Conservation (phyloP, 2,888 invertebrate species). For the Hyalella azteca region DNA sequence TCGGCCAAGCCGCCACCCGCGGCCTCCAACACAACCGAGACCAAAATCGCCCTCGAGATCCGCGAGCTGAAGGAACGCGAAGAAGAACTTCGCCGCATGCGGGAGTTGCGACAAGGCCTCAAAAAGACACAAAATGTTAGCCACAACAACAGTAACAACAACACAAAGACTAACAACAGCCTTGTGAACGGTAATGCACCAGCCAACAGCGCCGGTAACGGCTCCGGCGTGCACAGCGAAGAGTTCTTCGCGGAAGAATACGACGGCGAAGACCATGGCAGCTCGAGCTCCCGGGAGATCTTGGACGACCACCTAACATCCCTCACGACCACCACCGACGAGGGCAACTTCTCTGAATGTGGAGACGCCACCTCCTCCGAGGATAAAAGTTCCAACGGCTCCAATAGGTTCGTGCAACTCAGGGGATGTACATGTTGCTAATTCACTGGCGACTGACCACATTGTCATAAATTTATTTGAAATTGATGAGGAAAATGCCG, state of each 20-base stretch:
- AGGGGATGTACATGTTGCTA: background rate
- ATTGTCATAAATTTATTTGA: too few species aligned
- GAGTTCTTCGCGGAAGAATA: constrained; percentile 19
- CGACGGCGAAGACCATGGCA: constrained; percentile 47
- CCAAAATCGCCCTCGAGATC: constrained; percentile 65
- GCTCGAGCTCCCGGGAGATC: constrained; percentile 44
- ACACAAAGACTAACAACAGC: background rate
- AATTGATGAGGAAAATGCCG: too few species aligned
- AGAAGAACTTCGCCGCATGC: constrained; percentile 64
- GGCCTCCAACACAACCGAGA: constrained; percentile 60
- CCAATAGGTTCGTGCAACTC: constrained; percentile 59
- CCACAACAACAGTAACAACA: constrained; percentile 10
- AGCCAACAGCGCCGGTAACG: background rate
- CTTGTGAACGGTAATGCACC: background rate
- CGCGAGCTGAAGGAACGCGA: constrained; percentile 66
- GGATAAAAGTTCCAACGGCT: constrained; percentile 60
- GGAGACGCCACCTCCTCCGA: constrained; percentile 58
- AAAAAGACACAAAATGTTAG: background rate
- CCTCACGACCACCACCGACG: constrained; percentile 61
- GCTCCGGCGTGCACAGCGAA: constrained; percentile 28
- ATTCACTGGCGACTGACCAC: too few species aligned
- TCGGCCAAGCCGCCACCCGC: background rate
- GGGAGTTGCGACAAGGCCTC: background rate
- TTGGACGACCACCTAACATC: constrained; percentile 59
- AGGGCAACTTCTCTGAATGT: constrained; percentile 61